Evolutionary conservation across 1,140 invertebrate genomes (phyloP), one percentile per base, ranked within the genome.

Genomic region (Drosophila virilis): DNA sequence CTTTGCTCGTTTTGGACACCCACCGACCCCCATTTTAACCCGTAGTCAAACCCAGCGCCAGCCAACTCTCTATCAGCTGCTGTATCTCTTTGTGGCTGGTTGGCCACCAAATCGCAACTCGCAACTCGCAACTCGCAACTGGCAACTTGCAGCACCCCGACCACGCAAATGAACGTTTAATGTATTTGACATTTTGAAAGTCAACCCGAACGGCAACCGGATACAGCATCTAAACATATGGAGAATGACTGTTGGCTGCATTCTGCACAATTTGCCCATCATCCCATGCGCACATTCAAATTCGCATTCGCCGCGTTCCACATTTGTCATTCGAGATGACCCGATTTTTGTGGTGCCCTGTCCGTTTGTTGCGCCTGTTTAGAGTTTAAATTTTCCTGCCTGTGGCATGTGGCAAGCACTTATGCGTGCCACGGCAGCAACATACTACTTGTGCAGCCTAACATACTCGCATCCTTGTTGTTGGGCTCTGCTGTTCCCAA

Each of bases 181-280:
- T 86, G 82, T 86, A 86, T 86, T 86, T 86, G 82, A 88, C 82
- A 86, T 86, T 86, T 88, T 78, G 83, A 86, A 86, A 86, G 82
- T 86, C 82, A 86, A 86, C 81, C 82, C 82, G 70, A 83, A 86
- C 54, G 43, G 59, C 67, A 86, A 70, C 82, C 77, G 83, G 66
- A 73, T 68, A 54, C 75, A 88, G 33, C 79, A 83, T 62, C 80
- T 78, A 73, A 86, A 83, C 82, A 86, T 86, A 86, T 83, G 77
- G 46, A 37, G 60, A 38, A 54, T 48, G 58, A 32, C 32, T 15
- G 9, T 10, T 46, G 17, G 57, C 37, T 64, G 60, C 60, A 48
- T 58, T 60, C 22, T 45, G 8, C 64, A 40, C 45, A 54, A 59
- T 73, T 64, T 40, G 38, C 15, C 43, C 51, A 37, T 33, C 32